phyloP scores from a whole-genome alignment of 2,888 invertebrate species.

The Eupithecia abbreviata region DNA sequence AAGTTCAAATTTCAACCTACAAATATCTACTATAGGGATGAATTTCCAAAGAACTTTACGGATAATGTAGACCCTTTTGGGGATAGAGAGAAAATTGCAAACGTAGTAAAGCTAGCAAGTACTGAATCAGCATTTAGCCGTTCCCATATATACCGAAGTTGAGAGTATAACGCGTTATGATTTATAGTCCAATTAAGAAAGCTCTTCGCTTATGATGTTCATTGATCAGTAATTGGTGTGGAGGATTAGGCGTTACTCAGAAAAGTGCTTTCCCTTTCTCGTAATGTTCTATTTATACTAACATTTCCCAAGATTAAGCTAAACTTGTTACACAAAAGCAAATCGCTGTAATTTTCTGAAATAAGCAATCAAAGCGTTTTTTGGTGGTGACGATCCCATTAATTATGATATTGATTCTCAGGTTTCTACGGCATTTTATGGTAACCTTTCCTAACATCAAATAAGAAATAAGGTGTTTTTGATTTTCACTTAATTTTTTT shows the following conservation, averaged over 20 bases:
- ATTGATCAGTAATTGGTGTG: slow-evolving; percentile 45
- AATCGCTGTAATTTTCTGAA: neutral
- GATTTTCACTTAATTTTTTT: too few relatives aligned
- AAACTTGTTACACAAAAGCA: neutral
- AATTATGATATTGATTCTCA: neutral
- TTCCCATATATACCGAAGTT: slow-evolving; percentile 69
- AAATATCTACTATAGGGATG: slow-evolving; percentile 38
- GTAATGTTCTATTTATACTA: neutral
- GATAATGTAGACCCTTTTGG: slow-evolving; percentile 50
- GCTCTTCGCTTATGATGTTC: slow-evolving; percentile 67
- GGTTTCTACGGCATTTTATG: neutral
- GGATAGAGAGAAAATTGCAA: slow-evolving; percentile 60
- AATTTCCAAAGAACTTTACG: slow-evolving; percentile 40
- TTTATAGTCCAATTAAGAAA: slow-evolving; percentile 78
- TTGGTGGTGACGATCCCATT: neutral
- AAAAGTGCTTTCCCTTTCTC: neutral
- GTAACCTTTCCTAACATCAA: neutral
- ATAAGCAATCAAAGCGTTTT: neutral
- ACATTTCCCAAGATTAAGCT: neutral
- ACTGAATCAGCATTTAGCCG: slow-evolving; percentile 77
- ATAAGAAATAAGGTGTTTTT: too few relatives aligned
- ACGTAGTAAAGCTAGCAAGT: slow-evolving; percentile 71
- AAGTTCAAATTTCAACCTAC: slow-evolving; percentile 49
- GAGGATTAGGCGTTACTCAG: slow-evolving; percentile 20
- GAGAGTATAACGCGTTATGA: slow-evolving; percentile 65